Percentiles rank a stretch among this genome's conserved stretches.
Evolutionary conservation across 64 coral and sea anemone genomes (phyloP).

Genomic region (Actinia equina): DNA sequence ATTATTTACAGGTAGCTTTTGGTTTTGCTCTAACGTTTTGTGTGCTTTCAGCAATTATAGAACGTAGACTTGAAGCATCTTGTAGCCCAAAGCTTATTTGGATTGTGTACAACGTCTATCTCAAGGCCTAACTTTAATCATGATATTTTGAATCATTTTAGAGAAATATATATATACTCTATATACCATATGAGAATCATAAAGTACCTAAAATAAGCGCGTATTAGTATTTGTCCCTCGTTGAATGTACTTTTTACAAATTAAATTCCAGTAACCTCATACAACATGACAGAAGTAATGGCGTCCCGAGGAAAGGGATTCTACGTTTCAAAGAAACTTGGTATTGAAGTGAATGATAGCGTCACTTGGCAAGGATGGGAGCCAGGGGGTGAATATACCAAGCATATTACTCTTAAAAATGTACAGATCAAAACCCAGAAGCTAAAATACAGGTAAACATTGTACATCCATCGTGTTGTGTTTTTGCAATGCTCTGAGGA

Average conservation of each 20-base stretch:
- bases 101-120: no score
- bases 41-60: not conserved
- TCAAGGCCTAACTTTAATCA: no score
- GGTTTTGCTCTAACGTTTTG: not conserved
- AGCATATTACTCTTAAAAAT: conserved; percentile 96
- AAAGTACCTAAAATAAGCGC: not conserved
- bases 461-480: not conserved
- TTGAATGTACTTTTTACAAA: not conserved
- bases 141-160: not conserved
- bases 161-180: not conserved
- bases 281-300: not conserved
- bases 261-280: not conserved
- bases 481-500: no score
- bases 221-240: not conserved
- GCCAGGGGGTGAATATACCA: conserved; percentile 97
- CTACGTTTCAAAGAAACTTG: conserved; percentile 40
- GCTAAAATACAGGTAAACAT: conserved; percentile 84
- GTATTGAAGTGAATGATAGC: conserved; percentile 88
- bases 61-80: no score
- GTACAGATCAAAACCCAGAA: conserved; percentile 98
- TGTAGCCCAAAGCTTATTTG: no score
- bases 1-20: not conserved
- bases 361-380: conserved; percentile 99
- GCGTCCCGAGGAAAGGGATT: not conserved
- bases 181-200: not conserved